These are phyloP conservation scores for Threskiornis aethiopicus DNA, from an alignment of 2,797 vertebrate genomes.

Conservation along the genomic window DNA sequence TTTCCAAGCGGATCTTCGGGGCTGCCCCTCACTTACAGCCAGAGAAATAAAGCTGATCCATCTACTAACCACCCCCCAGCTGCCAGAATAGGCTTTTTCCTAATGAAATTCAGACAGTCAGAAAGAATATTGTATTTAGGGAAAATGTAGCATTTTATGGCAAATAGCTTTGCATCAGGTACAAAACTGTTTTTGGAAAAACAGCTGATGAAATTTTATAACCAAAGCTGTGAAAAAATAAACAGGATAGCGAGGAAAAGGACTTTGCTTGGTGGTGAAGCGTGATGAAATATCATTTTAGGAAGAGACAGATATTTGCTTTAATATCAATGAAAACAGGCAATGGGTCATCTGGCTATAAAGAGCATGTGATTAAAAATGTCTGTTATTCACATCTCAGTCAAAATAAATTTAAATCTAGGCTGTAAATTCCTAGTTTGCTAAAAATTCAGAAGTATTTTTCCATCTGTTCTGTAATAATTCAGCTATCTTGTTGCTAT, in stretches of 20 bases:
- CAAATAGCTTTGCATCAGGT: background rate
- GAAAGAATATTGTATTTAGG: background rate
- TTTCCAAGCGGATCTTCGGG: background rate
- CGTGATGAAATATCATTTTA: background rate
- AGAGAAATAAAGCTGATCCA: background rate
- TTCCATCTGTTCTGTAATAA: conserved; percentile 71
- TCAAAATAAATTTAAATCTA: conserved; percentile 56
- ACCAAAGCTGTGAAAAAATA: conserved; percentile 17
- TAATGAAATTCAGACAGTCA: background rate
- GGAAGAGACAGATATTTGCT: background rate
- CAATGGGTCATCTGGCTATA: conserved; percentile 28
- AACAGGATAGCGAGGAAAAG: background rate
- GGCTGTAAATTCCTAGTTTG: conserved; percentile 49
- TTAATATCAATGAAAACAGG: background rate
- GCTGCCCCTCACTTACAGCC: background rate
- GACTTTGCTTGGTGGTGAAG: background rate
- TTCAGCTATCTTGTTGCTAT: conserved; percentile 51
- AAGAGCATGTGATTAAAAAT: conserved; percentile 36
- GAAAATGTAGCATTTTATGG: background rate
- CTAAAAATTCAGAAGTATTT: conserved; percentile 56
- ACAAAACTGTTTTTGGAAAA: background rate
- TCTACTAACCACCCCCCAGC: background rate
- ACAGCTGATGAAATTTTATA: conserved; percentile 24
- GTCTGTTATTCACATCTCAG: conserved; percentile 17
- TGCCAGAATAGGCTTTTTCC: background rate